Base-by-base conservation (phyloP, 2,113 vertebrate species). In the Philantomba maxwellii region DNA sequence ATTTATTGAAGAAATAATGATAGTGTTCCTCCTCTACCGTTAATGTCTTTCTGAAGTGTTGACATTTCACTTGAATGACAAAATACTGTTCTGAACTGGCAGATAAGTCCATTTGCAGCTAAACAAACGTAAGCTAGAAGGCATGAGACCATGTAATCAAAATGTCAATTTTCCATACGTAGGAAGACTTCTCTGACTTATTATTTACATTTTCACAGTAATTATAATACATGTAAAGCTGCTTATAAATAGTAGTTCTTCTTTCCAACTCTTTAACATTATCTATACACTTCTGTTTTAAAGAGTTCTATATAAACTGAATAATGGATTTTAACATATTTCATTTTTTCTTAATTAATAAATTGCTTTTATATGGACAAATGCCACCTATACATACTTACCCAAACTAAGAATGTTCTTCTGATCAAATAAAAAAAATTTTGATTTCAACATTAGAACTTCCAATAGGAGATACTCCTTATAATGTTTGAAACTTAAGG, bases 391-490 rank as follows among this genome's bases (percentile, higher is more conserved):
- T 39, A 58, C 11, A 45, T 51, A 92, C 30, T 88, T 60, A 60
- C 10, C 5, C 64, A 8, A 93, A 96, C 89, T 89, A 78, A 84
- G 23, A 78, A 62, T 70, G 80, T 23, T 97, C 33, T 93, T 73
- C 28, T 23, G 0, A 96, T 95, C 19, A 95, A 95, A 92, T 80
- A 2, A 82, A 88, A 80, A 66, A 55, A 26, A 70, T n/a, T 85
- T 62, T 30, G 93, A 97, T 94, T 98, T 97, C 82, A 98, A 28
- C 19, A 80, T 85, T 94, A 95, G 28, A 19, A 83, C 25, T 94
- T 87, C 47, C 87, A 96, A 64, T 89, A 93, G 30, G 97, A 96
- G 23, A 81, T 78, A 87, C 94, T 87, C 30, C 97, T 98, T 94
- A 36, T 90, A 94, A 78, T 25, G 94, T 58, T 88, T 95, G n/a